Conservation (phyloP, 2,113 vertebrate genomes). For the Sarotherodon lohbergeri region DNA sequence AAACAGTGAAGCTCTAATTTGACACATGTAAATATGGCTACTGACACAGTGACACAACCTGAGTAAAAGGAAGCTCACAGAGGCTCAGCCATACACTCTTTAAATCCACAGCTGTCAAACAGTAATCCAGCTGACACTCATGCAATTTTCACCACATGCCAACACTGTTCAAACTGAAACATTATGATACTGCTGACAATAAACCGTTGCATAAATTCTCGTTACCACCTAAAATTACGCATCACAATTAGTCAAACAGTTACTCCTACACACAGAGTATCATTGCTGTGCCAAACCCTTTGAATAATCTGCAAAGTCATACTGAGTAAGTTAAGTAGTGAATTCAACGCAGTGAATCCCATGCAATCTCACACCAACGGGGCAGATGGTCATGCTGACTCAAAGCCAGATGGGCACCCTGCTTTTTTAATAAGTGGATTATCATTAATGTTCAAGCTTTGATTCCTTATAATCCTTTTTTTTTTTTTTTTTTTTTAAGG, state of each 20-base stretch:
- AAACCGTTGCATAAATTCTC: neutral
- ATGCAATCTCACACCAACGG: constrained; percentile 3
- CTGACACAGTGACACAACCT: neutral
- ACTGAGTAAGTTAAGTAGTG: neutral
- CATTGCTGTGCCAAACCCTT: neutral
- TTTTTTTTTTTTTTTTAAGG: too few species aligned
- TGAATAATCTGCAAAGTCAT: neutral
- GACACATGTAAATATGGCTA: neutral
- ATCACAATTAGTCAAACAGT: neutral
- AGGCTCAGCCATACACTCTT: neutral
- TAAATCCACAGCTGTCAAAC: neutral
- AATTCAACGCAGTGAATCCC: constrained; percentile 1
- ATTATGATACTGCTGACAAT: neutral
- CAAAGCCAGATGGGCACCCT: constrained; percentile 11
- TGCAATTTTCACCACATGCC: neutral
- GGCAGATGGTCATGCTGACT: constrained; percentile 40
- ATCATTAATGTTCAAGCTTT: constrained; percentile 40
- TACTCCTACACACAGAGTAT: neutral
- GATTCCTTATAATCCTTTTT: constrained; percentile 15
- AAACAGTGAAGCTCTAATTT: neutral
- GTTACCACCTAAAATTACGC: neutral
- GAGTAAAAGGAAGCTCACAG: neutral
- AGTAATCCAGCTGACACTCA: neutral
- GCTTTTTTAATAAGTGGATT: constrained; percentile 45
- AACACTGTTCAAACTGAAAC: neutral